Percentiles rank a stretch among this genome's conserved stretches.
phyloP scores from a whole-genome alignment of 1,140 invertebrate species.

The Homarus americanus region DNA sequence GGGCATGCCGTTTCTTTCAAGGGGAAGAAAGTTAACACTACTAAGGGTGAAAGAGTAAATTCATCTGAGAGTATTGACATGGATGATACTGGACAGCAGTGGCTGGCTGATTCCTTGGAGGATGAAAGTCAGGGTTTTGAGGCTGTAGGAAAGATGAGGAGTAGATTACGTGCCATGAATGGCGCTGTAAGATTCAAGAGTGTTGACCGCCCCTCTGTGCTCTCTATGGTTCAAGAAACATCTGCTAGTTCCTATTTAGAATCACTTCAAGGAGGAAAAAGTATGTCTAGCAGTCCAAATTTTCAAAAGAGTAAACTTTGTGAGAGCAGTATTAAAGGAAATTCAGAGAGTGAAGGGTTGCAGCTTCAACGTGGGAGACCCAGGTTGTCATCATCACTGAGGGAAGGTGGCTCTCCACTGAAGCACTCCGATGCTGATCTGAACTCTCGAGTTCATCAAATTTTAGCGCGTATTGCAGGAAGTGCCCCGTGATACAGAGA shows the following conservation, averaged over 20 bases:
- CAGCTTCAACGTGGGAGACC: background rate
- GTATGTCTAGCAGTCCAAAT: background rate
- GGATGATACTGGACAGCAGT: background rate
- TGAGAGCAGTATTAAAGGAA: no score
- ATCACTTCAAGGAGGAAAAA: background rate
- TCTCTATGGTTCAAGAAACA: slow-evolving; percentile 34
- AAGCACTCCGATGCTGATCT: slow-evolving; percentile 15
- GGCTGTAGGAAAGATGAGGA: slow-evolving; percentile 24
- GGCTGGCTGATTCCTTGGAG: slow-evolving; percentile 21
- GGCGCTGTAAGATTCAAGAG: slow-evolving; percentile 43
- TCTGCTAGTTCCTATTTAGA: background rate
- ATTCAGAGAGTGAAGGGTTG: background rate
- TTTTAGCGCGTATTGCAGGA: slow-evolving; percentile 50
- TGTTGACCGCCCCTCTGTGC: slow-evolving; percentile 41
- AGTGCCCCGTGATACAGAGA: slow-evolving; percentile 35
- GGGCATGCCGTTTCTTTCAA: background rate
- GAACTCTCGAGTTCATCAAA: slow-evolving; percentile 52
- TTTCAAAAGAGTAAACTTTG: background rate
- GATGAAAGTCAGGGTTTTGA: slow-evolving; percentile 20
- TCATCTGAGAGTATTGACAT: background rate
- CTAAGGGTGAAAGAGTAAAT: background rate
- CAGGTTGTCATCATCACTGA: background rate
- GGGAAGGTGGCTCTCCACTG: background rate
- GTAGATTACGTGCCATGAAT: slow-evolving; percentile 15
- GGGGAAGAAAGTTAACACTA: background rate